These are phyloP conservation scores for Spodoptera exigua DNA, from an alignment of 2,888 invertebrate genomes.

Conservation along the genomic window DNA sequence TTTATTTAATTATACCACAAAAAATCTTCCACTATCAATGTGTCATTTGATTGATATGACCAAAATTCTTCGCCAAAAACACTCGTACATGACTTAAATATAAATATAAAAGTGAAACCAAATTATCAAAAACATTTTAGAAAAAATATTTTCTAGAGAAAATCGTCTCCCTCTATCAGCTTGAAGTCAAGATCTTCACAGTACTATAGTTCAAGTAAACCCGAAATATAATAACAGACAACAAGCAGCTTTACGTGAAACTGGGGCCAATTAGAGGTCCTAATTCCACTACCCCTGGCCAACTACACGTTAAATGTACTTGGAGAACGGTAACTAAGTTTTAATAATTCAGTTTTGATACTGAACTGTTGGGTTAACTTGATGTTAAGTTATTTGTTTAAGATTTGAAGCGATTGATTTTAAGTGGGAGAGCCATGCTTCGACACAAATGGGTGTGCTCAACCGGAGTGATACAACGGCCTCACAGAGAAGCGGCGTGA, in stretches of 20 bases:
- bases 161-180: background rate
- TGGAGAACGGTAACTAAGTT: slow-evolving; percentile 7
- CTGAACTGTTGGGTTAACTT: background rate
- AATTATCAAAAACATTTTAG: background rate
- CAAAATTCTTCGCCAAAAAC: too few species aligned
- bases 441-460: too few species aligned
- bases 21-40: too few species aligned
- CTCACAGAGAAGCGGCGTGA: too few species aligned
- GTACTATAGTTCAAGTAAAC: background rate
- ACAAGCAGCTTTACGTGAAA: slow-evolving; percentile 11
- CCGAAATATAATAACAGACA: slow-evolving; percentile 20
- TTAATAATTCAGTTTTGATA: slow-evolving; percentile 20
- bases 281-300: slow-evolving; percentile 7
- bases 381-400: too few species aligned
- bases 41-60: too few species aligned
- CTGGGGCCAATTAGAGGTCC: slow-evolving; percentile 40
- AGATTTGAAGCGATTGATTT: too few species aligned
- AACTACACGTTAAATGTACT: slow-evolving; percentile 26
- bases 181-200: background rate
- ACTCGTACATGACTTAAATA: too few species aligned
- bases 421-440: too few species aligned
- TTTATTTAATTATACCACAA: too few species aligned
- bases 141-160: background rate
- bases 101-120: too few species aligned
- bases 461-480: too few species aligned